Conservation (phyloP, 1,140 invertebrate species). For the Heliconius himera region DNA sequence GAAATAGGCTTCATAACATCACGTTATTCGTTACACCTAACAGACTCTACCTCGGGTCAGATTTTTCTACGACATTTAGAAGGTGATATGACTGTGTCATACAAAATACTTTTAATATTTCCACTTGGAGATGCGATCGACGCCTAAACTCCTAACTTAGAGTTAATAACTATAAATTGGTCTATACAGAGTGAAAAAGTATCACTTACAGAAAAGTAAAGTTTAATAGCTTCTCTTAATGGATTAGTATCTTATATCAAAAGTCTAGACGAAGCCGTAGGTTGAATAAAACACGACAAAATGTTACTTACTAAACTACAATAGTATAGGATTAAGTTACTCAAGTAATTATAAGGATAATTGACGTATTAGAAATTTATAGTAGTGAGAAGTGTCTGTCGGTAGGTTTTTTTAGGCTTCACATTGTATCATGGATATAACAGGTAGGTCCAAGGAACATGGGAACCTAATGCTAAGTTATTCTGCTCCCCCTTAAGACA, state of each 20-base stretch:
- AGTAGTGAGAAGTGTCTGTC: background rate
- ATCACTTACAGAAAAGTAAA: background rate
- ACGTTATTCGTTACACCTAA: too few relatives aligned
- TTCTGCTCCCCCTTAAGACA: too few relatives aligned
- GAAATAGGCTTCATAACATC: too few relatives aligned
- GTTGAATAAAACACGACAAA: background rate
- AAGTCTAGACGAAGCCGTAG: slow-evolving; percentile 40
- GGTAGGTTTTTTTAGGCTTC: background rate
- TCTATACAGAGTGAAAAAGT: background rate
- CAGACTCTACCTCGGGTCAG: too few relatives aligned
- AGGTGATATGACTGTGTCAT: too few relatives aligned
- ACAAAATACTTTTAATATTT: too few relatives aligned
- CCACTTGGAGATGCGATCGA: too few relatives aligned
- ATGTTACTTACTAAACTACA: slow-evolving; percentile 2
- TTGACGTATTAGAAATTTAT: background rate
- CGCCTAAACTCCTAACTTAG: background rate
- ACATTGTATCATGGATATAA: background rate
- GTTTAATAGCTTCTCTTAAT: slow-evolving; percentile 21
- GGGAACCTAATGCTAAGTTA: background rate
- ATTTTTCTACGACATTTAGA: too few relatives aligned
- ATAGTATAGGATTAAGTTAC: background rate
- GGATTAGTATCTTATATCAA: slow-evolving; percentile 23
- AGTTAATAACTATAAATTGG: background rate
- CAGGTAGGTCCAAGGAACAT: background rate
- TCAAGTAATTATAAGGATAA: background rate